phyloP scores from a whole-genome alignment of 2,113 vertebrate genomes.

The Glareola pratincola region DNA sequence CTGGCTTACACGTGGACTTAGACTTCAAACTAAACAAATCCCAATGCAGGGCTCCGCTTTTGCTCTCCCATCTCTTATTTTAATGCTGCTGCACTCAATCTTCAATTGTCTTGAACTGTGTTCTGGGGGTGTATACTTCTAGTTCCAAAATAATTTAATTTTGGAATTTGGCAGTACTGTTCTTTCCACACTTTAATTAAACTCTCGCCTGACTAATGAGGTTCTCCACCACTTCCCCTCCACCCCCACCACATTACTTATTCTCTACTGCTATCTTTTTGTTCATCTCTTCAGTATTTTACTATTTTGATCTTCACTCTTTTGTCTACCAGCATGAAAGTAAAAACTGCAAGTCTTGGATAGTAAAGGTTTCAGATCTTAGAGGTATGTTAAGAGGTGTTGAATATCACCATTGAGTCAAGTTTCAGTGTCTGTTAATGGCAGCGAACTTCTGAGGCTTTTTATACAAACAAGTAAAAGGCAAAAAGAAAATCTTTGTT shows the following conservation, averaged over 20 bases:
- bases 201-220: neutral
- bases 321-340: neutral
- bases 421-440: neutral
- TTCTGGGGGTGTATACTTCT: neutral
- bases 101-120: neutral
- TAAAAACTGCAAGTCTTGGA: neutral
- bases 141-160: neutral
- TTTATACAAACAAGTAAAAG: rapidly evolving
- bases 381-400: neutral
- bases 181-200: neutral
- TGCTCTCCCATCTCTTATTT: neutral
- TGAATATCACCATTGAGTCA: neutral
- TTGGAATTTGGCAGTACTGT: neutral
- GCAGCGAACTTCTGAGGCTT: neutral
- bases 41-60: neutral
- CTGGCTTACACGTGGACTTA: rapidly evolving
- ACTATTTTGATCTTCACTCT: neutral
- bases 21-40: neutral
- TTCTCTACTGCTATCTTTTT: neutral
- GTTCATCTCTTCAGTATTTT: neutral
- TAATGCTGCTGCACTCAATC: neutral
- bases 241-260: neutral
- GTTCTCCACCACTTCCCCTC: neutral
- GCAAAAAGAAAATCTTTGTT: neutral
- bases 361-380: neutral